Conservation (phyloP, 2,113 vertebrate species). For the Antechinus stuartii region DNA sequence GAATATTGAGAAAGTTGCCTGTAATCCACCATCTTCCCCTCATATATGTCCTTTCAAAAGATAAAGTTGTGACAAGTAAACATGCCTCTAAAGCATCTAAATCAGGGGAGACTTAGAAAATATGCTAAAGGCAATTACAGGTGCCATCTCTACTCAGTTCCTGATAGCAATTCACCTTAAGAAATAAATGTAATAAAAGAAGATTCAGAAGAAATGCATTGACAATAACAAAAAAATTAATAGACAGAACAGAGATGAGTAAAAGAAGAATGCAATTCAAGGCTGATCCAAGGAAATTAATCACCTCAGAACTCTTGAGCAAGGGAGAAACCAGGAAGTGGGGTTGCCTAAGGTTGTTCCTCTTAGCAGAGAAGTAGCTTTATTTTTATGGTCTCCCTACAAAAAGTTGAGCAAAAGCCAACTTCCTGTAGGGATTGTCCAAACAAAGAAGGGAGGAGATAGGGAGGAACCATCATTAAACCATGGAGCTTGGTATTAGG, state of each 20-base stretch:
- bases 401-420: constrained; percentile 64
- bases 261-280: constrained; percentile 32
- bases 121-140: not conserved
- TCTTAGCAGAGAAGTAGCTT: constrained; percentile 34
- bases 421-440: constrained; percentile 66
- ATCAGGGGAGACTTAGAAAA: not conserved
- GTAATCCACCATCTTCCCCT: not conserved
- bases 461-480: constrained; percentile 23
- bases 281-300: not conserved
- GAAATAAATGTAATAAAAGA: not conserved
- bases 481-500: constrained; percentile 50
- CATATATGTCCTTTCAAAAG: not conserved
- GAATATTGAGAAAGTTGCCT: not conserved
- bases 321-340: constrained; percentile 47
- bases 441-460: constrained; percentile 53
- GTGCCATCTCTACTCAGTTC: not conserved
- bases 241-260: constrained; percentile 24
- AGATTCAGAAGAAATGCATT: not conserved
- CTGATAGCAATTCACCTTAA: not conserved
- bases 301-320: constrained; percentile 47
- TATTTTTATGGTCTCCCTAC: constrained; percentile 54
- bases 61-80: not conserved
- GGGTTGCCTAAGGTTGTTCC: not conserved
- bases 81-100: not conserved
- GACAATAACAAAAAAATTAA: not conserved